Evolutionary conservation across 1,140 invertebrate species (phyloP).

Genomic region (Nylanderia fulva): DNA sequence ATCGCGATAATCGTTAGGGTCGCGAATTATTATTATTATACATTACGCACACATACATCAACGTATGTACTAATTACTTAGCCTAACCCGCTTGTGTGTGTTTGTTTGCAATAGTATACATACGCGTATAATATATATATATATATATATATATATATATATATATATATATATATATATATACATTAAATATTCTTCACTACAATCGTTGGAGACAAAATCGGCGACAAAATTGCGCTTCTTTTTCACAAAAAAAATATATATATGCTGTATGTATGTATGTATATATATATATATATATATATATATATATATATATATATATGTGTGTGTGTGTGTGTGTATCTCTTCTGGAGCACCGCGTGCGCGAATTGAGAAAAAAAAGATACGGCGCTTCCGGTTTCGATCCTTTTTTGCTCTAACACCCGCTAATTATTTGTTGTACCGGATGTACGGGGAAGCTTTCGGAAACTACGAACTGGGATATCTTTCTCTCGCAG

Average conservation of each 20-base stretch:
- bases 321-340: slow-evolving; percentile 1
- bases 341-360: slow-evolving; percentile 27
- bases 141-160: slow-evolving; percentile 48
- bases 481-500: neutral
- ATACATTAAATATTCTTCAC: slow-evolving; percentile 59
- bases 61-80: slow-evolving; percentile 58
- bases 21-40: no score
- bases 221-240: slow-evolving; percentile 25
- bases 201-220: slow-evolving; percentile 54
- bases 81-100: slow-evolving; percentile 42
- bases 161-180: slow-evolving; percentile 48
- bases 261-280: slow-evolving; percentile 23
- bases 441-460: neutral
- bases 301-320: neutral
- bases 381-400: slow-evolving; percentile 6
- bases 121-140: slow-evolving; percentile 53
- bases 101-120: slow-evolving; percentile 25
- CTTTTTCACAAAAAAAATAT: slow-evolving; percentile 33
- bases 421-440: neutral
- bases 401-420: slow-evolving; percentile 1
- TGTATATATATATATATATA: slow-evolving; percentile 25
- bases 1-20: slow-evolving; percentile 18
- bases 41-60: slow-evolving; percentile 54
- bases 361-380: slow-evolving; percentile 46
- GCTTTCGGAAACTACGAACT: slow-evolving; percentile 9